Evolutionary conservation across 2,888 invertebrate species (phyloP), one percentile per base, ranked within the genome.

Genomic region (Tricholauxania praeusta): DNA sequence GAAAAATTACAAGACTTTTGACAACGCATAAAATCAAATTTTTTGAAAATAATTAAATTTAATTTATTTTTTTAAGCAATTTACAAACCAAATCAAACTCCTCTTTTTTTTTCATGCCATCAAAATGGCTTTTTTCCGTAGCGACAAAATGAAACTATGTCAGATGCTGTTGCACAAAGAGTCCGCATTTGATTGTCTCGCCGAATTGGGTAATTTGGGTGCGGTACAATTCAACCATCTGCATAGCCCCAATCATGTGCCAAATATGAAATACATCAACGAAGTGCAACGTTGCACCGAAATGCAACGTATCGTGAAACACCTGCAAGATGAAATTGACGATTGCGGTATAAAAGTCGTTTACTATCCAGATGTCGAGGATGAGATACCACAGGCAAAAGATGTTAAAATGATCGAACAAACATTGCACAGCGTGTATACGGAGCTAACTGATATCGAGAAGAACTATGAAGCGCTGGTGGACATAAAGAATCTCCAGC

Each of bases 141-240:
- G 86, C 74, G 87, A 86, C 73, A 66, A 80, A 59, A 86, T 86
- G 84, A 74, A 79, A 2, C 76, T 85, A 53, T 85, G 84, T 64
- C 80, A 81, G 67, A 78, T 86, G 69, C 73, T 84, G 49, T 47
- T 86, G 14, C 82, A 85, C 63, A 74, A 75, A 53, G 86, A 86
- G 22, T 80, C 82, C 0, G 84, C 85, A 12, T 86, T 83, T 69
- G 79, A 83, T 47, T 82, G 84, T 14, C 73, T 86, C 3, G 78
- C 82, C 52, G 82, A 82, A 72, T 52, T 86, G 66, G 87, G 83
- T 5, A 80, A 83, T 70, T 69, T 76, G n/a, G 86, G 85, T 1
- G 72, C 77, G 51, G 77, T 85, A 14, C 85, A 86, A 68, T 86
- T 86, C 60, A 81, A 80, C 22, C 76, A 83, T 3, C 80, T 80